Evolutionary conservation across 2,797 vertebrate genomes (phyloP), one percentile per base, ranked within the genome.

Genomic region (Urocyon cinereoargenteus): DNA sequence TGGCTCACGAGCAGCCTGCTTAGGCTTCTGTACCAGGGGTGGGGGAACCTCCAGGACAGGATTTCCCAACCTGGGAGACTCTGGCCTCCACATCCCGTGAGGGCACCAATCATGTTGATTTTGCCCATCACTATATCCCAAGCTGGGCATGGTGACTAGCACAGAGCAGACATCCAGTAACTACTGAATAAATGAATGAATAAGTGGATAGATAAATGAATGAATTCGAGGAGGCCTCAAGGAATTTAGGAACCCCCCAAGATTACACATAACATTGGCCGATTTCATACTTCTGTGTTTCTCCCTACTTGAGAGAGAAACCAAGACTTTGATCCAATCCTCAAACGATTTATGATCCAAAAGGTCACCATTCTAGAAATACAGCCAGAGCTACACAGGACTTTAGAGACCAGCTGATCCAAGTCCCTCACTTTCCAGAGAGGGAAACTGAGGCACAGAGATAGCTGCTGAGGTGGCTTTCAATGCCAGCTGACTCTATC

Each of bases 321-420:
- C 57, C 34, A 68, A n/a, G 34, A 53, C 88, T 96, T 70, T 75
- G 31, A 59, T 21, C 40, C 31, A 31, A 5, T 72, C 90, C 61
- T 87, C 19, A 36, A 75, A 95, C 72, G 51, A 88, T 81, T 18
- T 84, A 7, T 75, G 55, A 73, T 61, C 73, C 1, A 68, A 82
- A 62, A 93, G n/a, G 34, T 75, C 75, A 57, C 10, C 14, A 2
- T 88, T 97, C 49, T 73, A 36, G 40, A 97, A 81, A 31, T 88
- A 85, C 1, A 53, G 70, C 57, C 66, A 75, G 57, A 86, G 13
- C 68, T 53, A 61, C 36, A 53, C 6, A 86, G 36, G 78, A 51
- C 51, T 68, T 51, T 26, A 73, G 40, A 83, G 87, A 86, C 45
- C 40, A 57, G 31, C 59, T 62, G 6, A 53, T 28, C 31, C 79